phyloP scores from a whole-genome alignment of 1,140 invertebrate genomes.

The Meteorus sp. region DNA sequence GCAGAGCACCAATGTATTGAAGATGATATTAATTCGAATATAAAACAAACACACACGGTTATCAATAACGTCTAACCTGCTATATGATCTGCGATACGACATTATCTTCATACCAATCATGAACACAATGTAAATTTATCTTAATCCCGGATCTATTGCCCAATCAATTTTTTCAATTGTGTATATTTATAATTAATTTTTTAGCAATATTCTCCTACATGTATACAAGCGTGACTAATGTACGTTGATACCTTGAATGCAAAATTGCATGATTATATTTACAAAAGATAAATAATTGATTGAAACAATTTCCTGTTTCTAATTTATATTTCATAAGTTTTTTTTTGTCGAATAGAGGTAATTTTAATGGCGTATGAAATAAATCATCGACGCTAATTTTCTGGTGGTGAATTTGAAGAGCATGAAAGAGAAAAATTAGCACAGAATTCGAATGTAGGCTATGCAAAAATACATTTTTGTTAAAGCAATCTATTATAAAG shows the following conservation, averaged over 20 bases:
- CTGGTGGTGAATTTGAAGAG: slow-evolving; percentile 7
- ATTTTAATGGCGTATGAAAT: slow-evolving; percentile 4
- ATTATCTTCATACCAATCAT: slow-evolving; percentile 38
- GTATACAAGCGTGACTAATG: slow-evolving; percentile 52
- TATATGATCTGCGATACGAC: slow-evolving; percentile 34
- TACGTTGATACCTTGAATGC: slow-evolving; percentile 31
- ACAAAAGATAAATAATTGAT: slow-evolving; percentile 5
- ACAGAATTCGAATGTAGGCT: no score
- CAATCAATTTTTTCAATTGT: slow-evolving; percentile 56
- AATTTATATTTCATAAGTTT: slow-evolving; percentile 16
- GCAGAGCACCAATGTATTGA: slow-evolving; percentile 33
- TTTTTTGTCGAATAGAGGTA: neutral
- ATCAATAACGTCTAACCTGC: no score
- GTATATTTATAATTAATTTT: slow-evolving; percentile 56
- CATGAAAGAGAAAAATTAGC: slow-evolving; percentile 1
- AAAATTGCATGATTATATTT: slow-evolving; percentile 7
- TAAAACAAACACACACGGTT: slow-evolving; percentile 23
- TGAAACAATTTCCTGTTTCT: slow-evolving; percentile 3
- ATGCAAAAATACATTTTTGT: neutral
- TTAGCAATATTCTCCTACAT: slow-evolving; percentile 46
- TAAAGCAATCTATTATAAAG: slow-evolving; percentile 2
- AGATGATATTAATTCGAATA: slow-evolving; percentile 25
- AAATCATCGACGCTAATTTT: slow-evolving; percentile 1
- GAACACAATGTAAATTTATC: slow-evolving; percentile 53
- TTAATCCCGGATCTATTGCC: slow-evolving; percentile 53